Percentiles rank a stretch among this genome's conserved stretches.
phyloP scores from a whole-genome alignment of 2,113 vertebrate species.

The Blennius ocellaris region DNA sequence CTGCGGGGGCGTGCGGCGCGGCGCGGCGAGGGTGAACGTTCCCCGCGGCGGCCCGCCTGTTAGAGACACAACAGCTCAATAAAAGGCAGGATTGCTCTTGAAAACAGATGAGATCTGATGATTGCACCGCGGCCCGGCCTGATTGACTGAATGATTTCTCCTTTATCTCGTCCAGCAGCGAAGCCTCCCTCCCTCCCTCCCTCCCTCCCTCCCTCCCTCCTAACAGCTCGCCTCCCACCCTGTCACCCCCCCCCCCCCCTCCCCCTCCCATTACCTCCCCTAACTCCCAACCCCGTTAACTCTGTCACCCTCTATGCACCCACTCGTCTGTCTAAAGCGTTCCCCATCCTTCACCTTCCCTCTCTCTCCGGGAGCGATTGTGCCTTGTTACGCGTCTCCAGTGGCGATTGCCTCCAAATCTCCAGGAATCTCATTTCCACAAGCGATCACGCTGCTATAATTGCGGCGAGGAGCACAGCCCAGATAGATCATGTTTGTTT shows the following conservation, averaged over 20 bases:
- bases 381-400: conserved; percentile 41
- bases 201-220: conserved; percentile 29
- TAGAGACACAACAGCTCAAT: conserved; percentile 83
- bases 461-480: conserved; percentile 15
- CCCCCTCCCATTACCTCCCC: conserved; percentile 51
- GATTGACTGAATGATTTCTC: conserved; percentile 85
- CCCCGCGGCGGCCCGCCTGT: conserved; percentile 55
- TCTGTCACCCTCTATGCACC: conserved; percentile 58
- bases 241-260: conserved; percentile 49
- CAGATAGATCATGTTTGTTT: conserved; percentile 31
- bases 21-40: conserved; percentile 61
- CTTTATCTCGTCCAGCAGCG: conserved; percentile 77
- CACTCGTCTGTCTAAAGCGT: conserved; percentile 53
- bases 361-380: conserved; percentile 34
- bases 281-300: conserved; percentile 43
- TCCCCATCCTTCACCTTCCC: conserved; percentile 23
- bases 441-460: conserved; percentile 28
- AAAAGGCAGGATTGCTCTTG: conserved; percentile 80
- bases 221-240: conserved; percentile 45
- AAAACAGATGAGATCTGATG: conserved; percentile 84
- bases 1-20: conserved; percentile 5
- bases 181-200: conserved; percentile 28
- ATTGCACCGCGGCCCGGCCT: conserved; percentile 73
- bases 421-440: conserved; percentile 53
- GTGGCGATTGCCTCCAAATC: conserved; percentile 53